Conservation (phyloP, 2,888 invertebrate species). For the Parnassius glacialis region DNA sequence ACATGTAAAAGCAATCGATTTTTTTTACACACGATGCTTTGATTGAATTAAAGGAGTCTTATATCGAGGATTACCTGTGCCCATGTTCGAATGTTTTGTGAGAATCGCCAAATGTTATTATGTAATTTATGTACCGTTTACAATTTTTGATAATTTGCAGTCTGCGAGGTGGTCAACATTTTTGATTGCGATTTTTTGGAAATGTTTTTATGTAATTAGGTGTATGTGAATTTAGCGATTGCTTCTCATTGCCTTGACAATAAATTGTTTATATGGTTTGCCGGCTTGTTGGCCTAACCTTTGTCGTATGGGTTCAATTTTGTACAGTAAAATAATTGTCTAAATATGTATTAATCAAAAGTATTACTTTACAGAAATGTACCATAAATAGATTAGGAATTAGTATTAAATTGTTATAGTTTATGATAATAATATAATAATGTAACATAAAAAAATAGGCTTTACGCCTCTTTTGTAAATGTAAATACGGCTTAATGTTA, state of each 20-base stretch:
- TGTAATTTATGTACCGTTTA: constrained; percentile 11
- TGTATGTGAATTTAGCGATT: constrained; percentile 25
- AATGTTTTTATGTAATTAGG: constrained; percentile 10
- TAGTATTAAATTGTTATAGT: constrained; percentile 23
- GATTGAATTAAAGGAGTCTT: constrained; percentile 1
- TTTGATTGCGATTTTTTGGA: constrained; percentile 17
- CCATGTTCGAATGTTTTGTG: background rate
- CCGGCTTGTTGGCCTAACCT: constrained; percentile 30
- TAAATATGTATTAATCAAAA: constrained; percentile 65
- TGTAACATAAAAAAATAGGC: constrained; percentile 17
- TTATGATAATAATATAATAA: constrained; percentile 4
- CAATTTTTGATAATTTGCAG: constrained; percentile 13
- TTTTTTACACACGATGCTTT: no score
- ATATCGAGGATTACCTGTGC: constrained; percentile 6
- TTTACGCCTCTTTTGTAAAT: constrained; percentile 12
- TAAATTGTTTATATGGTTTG: constrained; percentile 44
- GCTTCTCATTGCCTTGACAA: constrained; percentile 49
- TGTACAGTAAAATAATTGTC: constrained; percentile 29
- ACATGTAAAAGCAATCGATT: no score
- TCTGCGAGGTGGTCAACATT: constrained; percentile 15
- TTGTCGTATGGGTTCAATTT: constrained; percentile 14
- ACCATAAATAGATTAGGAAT: constrained; percentile 30
- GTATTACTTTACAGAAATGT: constrained; percentile 61
- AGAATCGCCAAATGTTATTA: constrained; percentile 9
- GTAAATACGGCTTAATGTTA: constrained; percentile 21